These are phyloP conservation scores for Pituophis catenifer DNA, from an alignment of 2,113 vertebrate genomes.

Conservation along the genomic window DNA sequence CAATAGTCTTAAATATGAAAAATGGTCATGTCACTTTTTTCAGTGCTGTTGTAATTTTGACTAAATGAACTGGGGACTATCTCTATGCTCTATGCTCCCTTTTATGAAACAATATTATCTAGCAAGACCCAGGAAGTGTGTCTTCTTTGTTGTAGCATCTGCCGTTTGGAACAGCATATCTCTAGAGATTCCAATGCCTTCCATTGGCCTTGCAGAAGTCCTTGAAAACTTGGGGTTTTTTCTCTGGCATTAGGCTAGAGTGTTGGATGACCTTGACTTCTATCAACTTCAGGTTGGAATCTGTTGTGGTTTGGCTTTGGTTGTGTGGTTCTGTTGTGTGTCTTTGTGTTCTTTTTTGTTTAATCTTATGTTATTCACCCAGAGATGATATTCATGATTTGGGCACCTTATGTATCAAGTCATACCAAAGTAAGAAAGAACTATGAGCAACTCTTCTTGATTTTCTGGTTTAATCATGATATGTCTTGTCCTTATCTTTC, in stretches of 20 bases:
- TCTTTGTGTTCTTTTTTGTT: background rate
- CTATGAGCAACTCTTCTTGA: background rate
- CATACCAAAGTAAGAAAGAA: background rate
- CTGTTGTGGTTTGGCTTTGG: background rate
- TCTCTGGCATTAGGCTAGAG: background rate
- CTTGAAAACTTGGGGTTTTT: background rate
- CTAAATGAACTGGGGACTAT: too few species aligned
- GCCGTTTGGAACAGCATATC: background rate
- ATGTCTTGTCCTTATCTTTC: background rate
- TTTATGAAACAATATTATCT: background rate
- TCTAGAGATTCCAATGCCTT: background rate
- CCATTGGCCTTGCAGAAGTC: background rate
- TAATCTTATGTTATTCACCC: background rate
- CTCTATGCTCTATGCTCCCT: background rate
- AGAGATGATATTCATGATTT: background rate
- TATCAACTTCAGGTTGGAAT: background rate
- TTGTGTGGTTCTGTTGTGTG: background rate
- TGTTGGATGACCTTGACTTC: background rate
- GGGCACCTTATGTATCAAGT: background rate
- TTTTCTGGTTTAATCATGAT: background rate
- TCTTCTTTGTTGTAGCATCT: background rate
- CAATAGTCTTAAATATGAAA: too few species aligned
- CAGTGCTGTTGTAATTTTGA: too few species aligned
- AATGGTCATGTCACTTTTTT: too few species aligned
- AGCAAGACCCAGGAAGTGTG: background rate